Evolutionary conservation across 2,113 vertebrate species (phyloP), one percentile per base, ranked within the genome.

Genomic region (Dicentrarchus labrax): DNA sequence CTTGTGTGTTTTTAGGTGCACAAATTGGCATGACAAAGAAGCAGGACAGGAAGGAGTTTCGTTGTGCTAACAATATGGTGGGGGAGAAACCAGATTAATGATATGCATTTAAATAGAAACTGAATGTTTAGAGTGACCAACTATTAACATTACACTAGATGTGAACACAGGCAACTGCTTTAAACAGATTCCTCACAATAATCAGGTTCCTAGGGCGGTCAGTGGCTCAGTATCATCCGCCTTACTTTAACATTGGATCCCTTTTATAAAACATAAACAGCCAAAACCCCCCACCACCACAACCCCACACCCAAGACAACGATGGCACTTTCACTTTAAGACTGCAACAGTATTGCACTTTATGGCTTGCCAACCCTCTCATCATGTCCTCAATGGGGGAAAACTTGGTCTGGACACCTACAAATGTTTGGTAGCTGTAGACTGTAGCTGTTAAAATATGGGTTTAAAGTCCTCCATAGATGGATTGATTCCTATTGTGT

Each of bases 401-500:
- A 21, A 71, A 3, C 30, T 30, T 30, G 30, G 30, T 47, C 8
- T 39, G 59, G 16, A 47, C 41, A 47, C 2, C 41, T 48, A 30
- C 36, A 15, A 53, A 54, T 0, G 45, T 15, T 16, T 13, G 59
- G 22, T 13, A 62, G 66, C 47, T 61, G 21, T 13, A 5, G n/a
- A 17, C 22, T 72, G 6, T 72, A 41, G 30, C 16, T 57, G 47
- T 43, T 62, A 8, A 72, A 43, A 50, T 66, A 12, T 53, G 71
- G 51, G 72, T 74, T 88, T 67, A 70, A 30, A 51, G 64, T 48
- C 47, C 39, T 57, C 7, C 30, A 59, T 39, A 57, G 39, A 36
- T 61, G 72, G 85, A 76, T 86, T 65, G 75, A 43, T 83, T 72
- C 62, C 84, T 13, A 84, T 83, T 86, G 79, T 84, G 78, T 4